These are phyloP conservation scores for Erannis defoliaria DNA, from an alignment of 2,888 invertebrate genomes.

Conservation along the genomic window DNA sequence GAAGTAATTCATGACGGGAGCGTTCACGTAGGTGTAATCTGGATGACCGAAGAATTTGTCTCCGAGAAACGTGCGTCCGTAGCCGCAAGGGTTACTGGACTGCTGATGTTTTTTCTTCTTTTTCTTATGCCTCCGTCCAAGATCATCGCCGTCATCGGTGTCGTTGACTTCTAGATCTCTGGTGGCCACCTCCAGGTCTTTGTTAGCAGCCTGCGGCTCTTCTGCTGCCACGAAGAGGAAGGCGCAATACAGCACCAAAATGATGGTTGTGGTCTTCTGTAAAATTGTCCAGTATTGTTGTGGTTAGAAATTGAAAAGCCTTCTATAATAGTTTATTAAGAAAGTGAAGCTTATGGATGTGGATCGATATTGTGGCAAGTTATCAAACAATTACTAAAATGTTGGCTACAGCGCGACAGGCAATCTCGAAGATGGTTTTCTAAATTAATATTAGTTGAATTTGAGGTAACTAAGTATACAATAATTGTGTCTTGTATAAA, in stretches of 20 bases:
- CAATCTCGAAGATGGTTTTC: no score
- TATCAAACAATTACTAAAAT: no score
- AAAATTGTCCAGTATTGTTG: constrained; percentile 41
- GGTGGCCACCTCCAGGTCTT: constrained; percentile 59
- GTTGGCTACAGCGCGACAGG: no score
- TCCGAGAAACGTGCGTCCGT: constrained; percentile 59
- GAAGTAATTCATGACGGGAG: constrained; percentile 78
- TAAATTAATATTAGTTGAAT: no score
- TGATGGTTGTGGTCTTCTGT: constrained; percentile 59
- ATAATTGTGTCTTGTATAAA: no score
- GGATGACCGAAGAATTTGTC: constrained; percentile 66
- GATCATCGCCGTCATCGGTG: constrained; percentile 61
- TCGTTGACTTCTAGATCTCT: constrained; percentile 60
- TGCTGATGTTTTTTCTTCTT: constrained; percentile 71
- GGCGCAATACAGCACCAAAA: constrained; percentile 58
- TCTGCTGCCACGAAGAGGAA: constrained; percentile 53
- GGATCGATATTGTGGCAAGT: no score
- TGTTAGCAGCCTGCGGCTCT: constrained; percentile 49
- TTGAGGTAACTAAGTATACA: no score
- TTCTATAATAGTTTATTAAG: no score
- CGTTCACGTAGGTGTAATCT: constrained; percentile 73
- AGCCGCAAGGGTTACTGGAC: constrained; percentile 60
- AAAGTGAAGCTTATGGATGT: no score
- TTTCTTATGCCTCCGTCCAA: constrained; percentile 68
- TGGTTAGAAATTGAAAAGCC: not conserved